Evolutionary conservation across 2,113 vertebrate genomes (phyloP), one percentile per base, ranked within the genome.

Genomic region (Galemys pyrenaicus): DNA sequence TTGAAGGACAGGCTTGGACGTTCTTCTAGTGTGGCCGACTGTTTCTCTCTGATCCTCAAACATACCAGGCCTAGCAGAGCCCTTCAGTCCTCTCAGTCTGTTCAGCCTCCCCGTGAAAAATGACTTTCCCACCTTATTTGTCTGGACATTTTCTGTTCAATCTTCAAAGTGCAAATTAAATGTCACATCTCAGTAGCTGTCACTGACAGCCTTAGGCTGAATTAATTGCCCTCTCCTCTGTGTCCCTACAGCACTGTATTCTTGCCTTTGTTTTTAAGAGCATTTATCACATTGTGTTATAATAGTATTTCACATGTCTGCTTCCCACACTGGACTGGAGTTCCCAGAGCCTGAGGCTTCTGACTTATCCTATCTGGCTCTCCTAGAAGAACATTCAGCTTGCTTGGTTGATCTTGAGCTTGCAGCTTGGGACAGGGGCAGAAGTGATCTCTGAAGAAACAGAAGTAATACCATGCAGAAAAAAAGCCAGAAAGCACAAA

Each of bases 151-250:
- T 74, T 89, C 79, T 84, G 60, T 39, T 84, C 62, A 78, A 44
- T 80, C 26, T 84, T 92, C 65, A 74, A 80, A 73, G 49, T 49
- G 35, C 44, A 83, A 92, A 83, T 82, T 71, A 89, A 95, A 89
- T 58, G 37, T 71, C 44, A 84, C 37, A 71, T 79, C 37, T 80
- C 39, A 65, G 28, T 84, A 65, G 37, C 39, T 49, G 37, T 85
- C 46, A 39, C 71, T 89, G 81, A 79, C 16, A 75, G 41, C 15
- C 28, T 28, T 51, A 85, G 56, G 32, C 65, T 64, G 86, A 83
- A 70, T 78, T 64, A 95, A 49, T 75, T 58, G 64, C 35, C 32
- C 56, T 73, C 35, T 65, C 12, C 17, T 62, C 32, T 68, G 30
- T 82, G 24, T 87, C 68, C 62, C 49, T 77, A 20, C 2, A 37